phyloP scores from a whole-genome alignment of 2,113 vertebrate genomes.

The Rattus rattus region DNA sequence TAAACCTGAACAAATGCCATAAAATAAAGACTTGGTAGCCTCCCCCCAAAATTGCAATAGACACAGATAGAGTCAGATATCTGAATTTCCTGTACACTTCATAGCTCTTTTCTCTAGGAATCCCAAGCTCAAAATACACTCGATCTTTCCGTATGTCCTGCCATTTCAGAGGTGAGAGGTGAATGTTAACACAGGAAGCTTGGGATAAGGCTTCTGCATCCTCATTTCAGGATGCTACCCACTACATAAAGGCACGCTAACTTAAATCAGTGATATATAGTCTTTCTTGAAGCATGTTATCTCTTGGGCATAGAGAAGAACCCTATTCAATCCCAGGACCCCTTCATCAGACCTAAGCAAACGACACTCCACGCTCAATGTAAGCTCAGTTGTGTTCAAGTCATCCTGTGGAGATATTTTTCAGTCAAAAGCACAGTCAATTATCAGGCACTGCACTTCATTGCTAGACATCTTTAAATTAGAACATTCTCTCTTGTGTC shows the following conservation, averaged over 20 bases:
- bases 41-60: not conserved
- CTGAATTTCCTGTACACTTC: not conserved
- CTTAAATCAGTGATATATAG: not conserved
- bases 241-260: not conserved
- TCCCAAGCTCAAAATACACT: not conserved
- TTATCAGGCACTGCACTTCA: not conserved
- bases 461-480: not conserved
- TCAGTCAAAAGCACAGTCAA: not conserved
- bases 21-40: not conserved
- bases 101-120: not conserved
- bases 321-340: not conserved
- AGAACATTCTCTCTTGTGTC: not conserved
- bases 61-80: not conserved
- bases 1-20: not conserved
- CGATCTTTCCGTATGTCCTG: not conserved
- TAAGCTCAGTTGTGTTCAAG: not conserved
- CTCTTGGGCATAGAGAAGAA: not conserved
- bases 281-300: not conserved
- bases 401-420: not conserved
- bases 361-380: no score
- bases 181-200: not conserved
- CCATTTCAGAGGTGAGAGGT: not conserved
- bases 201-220: not conserved
- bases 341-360: not conserved
- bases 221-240: not conserved